A percentile compares a stretch with the other conserved stretches of the same genome.
Evolutionary conservation across 1,140 invertebrate species (phyloP).

Genomic region (Bacillus rossius): DNA sequence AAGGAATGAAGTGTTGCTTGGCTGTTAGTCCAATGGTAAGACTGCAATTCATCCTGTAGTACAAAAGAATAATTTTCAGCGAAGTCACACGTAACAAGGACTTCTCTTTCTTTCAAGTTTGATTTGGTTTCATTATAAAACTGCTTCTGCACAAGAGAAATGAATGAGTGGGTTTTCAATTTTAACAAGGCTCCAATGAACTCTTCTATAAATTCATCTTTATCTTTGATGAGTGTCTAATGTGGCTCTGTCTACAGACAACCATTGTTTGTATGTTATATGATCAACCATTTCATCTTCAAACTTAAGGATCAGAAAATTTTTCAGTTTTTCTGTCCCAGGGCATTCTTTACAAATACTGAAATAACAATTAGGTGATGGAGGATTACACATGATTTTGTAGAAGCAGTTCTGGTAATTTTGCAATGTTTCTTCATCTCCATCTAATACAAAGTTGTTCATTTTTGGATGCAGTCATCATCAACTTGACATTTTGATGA

Average conservation of each 20-base stretch:
- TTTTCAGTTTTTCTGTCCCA: background rate
- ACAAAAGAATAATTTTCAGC: conserved; percentile 28
- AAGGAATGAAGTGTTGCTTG: conserved; percentile 28
- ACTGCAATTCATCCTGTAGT: conserved; percentile 27
- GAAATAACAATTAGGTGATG: background rate
- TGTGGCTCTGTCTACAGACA: background rate
- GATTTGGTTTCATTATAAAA: no score
- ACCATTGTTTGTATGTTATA: background rate
- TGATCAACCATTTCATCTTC: background rate
- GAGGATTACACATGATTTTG: conserved; percentile 2
- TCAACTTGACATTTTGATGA: no score
- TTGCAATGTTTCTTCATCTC: no score
- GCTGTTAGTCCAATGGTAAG: conserved; percentile 23
- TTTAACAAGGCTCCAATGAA: no score
- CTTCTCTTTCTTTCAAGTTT: background rate
- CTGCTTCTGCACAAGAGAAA: no score
- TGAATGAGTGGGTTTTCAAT: no score
- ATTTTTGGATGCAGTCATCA: no score
- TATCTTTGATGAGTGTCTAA: background rate
- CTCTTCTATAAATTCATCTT: background rate
- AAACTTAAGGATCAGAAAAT: background rate
- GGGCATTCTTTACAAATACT: background rate
- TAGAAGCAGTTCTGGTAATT: background rate
- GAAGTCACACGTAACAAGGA: conserved; percentile 17
- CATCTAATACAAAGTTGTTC: no score